Evolutionary conservation across 2,888 invertebrate genomes (phyloP).

Genomic region (Biston stratarius): DNA sequence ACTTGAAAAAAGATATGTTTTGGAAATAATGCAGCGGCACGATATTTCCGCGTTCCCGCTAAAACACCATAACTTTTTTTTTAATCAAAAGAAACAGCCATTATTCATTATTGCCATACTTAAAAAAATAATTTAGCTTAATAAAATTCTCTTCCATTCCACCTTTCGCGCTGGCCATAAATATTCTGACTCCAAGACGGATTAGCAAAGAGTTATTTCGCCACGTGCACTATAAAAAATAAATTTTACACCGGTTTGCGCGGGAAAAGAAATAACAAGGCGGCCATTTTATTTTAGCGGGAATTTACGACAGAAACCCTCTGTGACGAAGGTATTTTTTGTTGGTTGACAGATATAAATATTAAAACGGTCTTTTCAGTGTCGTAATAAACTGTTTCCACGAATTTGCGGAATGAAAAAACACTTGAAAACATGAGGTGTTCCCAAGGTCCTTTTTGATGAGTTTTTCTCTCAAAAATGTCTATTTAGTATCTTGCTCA

Average conservation of each 20-base stretch:
- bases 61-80: too few species aligned
- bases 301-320: slow-evolving; percentile 37
- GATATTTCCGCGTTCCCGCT: too few species aligned
- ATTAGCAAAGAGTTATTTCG: slow-evolving; percentile 30
- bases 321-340: slow-evolving; percentile 40
- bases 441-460: slow-evolving; percentile 5
- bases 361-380: slow-evolving; percentile 31
- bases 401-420: slow-evolving; percentile 25
- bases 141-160: slow-evolving; percentile 16
- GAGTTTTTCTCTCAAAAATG: slow-evolving; percentile 11
- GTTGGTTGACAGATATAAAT: slow-evolving; percentile 39
- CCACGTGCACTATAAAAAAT: slow-evolving; percentile 34
- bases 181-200: slow-evolving; percentile 23
- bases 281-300: slow-evolving; percentile 33
- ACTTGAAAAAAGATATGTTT: too few species aligned
- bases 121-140: slow-evolving; percentile 20
- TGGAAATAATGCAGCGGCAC: too few species aligned
- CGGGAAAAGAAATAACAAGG: slow-evolving; percentile 35
- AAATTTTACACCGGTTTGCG: slow-evolving; percentile 40
- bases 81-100: background rate
- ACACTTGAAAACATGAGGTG: slow-evolving; percentile 12
- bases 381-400: slow-evolving; percentile 28
- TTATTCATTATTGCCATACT: slow-evolving; percentile 9
- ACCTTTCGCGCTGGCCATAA: slow-evolving; percentile 30
- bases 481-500: slow-evolving; percentile 2